phyloP scores from a whole-genome alignment of 1,140 invertebrate species.

The Drosophila yakuba region DNA sequence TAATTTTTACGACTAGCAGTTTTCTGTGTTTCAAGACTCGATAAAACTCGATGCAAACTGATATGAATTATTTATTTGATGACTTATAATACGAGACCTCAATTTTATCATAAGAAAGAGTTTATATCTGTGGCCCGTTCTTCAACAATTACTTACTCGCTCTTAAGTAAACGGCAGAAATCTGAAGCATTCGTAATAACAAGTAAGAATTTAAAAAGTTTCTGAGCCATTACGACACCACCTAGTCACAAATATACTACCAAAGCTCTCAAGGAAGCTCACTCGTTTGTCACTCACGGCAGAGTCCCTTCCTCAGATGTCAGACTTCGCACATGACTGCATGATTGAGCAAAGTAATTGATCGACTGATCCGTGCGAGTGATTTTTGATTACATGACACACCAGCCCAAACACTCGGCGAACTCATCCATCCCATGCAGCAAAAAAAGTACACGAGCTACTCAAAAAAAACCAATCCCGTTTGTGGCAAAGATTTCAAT shows the following conservation, averaged over 20 bases:
- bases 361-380: constrained; percentile 73
- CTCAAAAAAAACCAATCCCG: constrained; percentile 36
- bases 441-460: constrained; percentile 24
- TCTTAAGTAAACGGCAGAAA: not conserved
- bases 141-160: not conserved
- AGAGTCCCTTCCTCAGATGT: constrained; percentile 18
- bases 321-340: constrained; percentile 55
- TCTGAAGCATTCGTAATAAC: not conserved
- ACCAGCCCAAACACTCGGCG: constrained; percentile 14
- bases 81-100: too few species aligned
- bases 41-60: too few species aligned
- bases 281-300: too few species aligned
- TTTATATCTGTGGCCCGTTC: too few species aligned
- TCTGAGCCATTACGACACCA: constrained; percentile 28
- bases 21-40: too few species aligned
- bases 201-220: not conserved
- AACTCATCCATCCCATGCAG: constrained; percentile 23
- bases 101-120: too few species aligned
- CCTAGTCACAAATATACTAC: constrained; percentile 1
- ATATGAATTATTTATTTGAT: too few species aligned
- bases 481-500: constrained; percentile 27
- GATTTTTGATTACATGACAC: constrained; percentile 75
- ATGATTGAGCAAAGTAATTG: constrained; percentile 75
- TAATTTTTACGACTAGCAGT: too few species aligned
- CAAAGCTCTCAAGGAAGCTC: not conserved